Conservation (phyloP, 2,888 invertebrate genomes). For the Sinelater perroti region DNA sequence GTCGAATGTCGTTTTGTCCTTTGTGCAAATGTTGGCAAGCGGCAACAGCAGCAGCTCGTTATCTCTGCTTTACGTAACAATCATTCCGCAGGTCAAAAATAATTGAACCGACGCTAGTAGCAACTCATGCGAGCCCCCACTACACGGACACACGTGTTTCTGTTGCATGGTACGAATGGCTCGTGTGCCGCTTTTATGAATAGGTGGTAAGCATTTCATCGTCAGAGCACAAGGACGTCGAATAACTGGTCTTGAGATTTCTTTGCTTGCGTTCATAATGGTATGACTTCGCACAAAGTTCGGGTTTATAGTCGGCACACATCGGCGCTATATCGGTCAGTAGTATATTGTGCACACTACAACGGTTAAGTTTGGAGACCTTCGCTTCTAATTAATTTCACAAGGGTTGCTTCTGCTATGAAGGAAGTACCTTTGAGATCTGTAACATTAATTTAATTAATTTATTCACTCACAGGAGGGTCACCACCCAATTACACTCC, state of each 20-base stretch:
- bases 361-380: too few species aligned
- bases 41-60: neutral
- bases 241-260: conserved; percentile 40
- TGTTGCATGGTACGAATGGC: neutral
- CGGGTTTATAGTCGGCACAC: neutral
- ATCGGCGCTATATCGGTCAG: conserved; percentile 11
- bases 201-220: too few species aligned
- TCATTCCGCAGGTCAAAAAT: conserved; percentile 4
- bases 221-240: conserved; percentile 44
- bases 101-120: conserved; percentile 6
- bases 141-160: neutral
- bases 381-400: too few species aligned
- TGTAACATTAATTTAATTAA: too few species aligned
- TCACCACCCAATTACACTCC: too few species aligned
- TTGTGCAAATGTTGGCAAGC: conserved; percentile 2
- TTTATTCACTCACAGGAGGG: too few species aligned
- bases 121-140: conserved; percentile 2
- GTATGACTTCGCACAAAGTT: conserved; percentile 23
- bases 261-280: conserved; percentile 38
- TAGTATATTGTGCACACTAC: neutral
- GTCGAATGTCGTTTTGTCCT: too few species aligned
- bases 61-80: conserved; percentile 5
- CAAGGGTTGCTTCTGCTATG: too few species aligned
- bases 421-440: too few species aligned
- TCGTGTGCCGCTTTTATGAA: conserved; percentile 14